Conservation (phyloP, 2,888 invertebrate species). For the Entomobrya proxima region DNA sequence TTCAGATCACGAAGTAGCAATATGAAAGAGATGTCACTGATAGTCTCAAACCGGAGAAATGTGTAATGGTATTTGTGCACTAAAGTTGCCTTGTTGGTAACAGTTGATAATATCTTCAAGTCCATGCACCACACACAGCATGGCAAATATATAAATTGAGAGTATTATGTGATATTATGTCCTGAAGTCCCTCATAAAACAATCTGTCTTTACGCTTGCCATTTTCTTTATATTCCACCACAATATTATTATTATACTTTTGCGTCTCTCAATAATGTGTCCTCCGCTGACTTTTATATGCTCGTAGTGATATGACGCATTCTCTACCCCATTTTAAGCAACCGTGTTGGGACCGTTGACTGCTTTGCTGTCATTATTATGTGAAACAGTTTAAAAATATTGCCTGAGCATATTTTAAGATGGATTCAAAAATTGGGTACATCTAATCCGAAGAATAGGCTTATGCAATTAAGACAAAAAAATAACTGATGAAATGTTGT, state of each 20-base stretch:
- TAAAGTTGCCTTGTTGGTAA: conserved; percentile 11
- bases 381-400: conserved; percentile 36
- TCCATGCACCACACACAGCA: not conserved
- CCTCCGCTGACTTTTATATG: not conserved
- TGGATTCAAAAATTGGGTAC: not conserved
- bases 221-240: conserved; percentile 28
- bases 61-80: conserved; percentile 4
- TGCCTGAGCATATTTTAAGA: too few relatives aligned
- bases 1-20: conserved; percentile 75
- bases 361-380: conserved; percentile 33
- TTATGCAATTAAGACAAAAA: not conserved
- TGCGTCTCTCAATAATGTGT: not conserved
- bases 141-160: conserved; percentile 48
- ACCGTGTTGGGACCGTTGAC: conserved; percentile 53
- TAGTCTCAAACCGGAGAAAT: conserved; percentile 5
- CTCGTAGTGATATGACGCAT: not conserved
- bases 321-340: conserved; percentile 8
- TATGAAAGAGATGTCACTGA: conserved; percentile 67
- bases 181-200: conserved; percentile 54
- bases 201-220: conserved; percentile 58
- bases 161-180: conserved; percentile 52
- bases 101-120: conserved; percentile 35
- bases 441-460: not conserved
- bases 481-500: conserved; percentile 34
- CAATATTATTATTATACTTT: conserved; percentile 2